These are phyloP conservation scores for Palaemon carinicauda DNA, from an alignment of 1,140 invertebrate genomes.

Conservation along the genomic window DNA sequence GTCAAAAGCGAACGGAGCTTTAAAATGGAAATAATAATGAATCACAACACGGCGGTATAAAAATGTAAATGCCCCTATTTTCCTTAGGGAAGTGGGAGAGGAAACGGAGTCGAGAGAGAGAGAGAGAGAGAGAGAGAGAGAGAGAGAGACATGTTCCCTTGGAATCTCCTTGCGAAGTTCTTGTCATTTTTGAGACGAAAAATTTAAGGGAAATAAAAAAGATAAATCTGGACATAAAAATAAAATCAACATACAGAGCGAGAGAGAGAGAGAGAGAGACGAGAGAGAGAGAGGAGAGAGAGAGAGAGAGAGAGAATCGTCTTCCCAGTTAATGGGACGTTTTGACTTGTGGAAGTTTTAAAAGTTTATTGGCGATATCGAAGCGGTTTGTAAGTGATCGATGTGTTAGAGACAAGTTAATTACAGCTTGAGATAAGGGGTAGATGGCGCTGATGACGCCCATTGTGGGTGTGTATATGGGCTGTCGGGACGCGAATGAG, in stretches of 20 bases:
- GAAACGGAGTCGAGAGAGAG: background rate
- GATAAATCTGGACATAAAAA: background rate
- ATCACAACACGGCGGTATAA: slow-evolving; percentile 34
- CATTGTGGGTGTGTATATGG: too few species aligned
- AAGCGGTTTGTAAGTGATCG: too few species aligned
- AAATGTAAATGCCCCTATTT: slow-evolving; percentile 37
- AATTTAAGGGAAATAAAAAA: background rate
- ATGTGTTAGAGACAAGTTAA: too few species aligned
- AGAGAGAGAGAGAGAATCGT: background rate
- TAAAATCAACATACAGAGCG: too few species aligned
- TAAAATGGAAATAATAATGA: slow-evolving; percentile 49
- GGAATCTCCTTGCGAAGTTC: background rate
- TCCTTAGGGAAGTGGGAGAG: slow-evolving; percentile 1
- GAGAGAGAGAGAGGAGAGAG: background rate
- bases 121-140: background rate
- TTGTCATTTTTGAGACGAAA: background rate
- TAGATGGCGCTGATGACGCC: too few species aligned
- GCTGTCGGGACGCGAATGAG: too few species aligned
- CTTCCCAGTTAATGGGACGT: too few species aligned
- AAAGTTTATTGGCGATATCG: too few species aligned
- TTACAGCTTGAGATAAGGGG: too few species aligned
- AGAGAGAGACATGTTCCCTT: background rate
- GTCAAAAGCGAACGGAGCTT: slow-evolving; percentile 32
- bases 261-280: background rate
- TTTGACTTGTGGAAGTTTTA: too few species aligned